Conservation (phyloP, 2,888 invertebrate genomes). For the Netelia fuscicornis region DNA sequence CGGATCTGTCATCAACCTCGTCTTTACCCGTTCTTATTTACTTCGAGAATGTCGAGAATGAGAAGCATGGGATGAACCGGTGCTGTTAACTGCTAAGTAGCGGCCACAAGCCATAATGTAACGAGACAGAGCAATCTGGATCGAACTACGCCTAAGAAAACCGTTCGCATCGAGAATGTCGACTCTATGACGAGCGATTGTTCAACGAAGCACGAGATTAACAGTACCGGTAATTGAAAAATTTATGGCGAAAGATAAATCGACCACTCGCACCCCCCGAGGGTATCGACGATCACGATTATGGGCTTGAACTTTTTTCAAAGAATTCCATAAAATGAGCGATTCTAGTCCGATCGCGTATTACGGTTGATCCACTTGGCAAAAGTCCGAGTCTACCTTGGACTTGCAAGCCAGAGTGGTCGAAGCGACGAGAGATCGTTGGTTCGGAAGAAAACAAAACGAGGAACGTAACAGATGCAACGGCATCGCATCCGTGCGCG, state of each 20-base stretch:
- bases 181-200: background rate
- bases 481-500: constrained; percentile 11
- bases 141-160: background rate
- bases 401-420: background rate
- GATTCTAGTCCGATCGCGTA: background rate
- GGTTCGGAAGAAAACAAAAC: constrained; percentile 8
- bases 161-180: background rate
- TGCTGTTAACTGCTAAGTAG: background rate
- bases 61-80: background rate
- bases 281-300: background rate
- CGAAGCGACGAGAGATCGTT: background rate
- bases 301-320: background rate
- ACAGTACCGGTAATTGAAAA: background rate
- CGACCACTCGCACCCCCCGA: too few relatives aligned
- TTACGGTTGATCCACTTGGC: background rate
- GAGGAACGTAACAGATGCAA: background rate
- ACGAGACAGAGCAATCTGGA: background rate
- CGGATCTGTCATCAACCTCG: background rate
- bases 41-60: constrained; percentile 5
- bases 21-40: background rate
- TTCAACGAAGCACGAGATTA: background rate
- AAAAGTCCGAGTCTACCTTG: background rate
- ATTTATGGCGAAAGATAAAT: too few relatives aligned
- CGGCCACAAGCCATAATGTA: background rate
- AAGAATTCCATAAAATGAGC: background rate